phyloP scores from a whole-genome alignment of 1,140 invertebrate species.

The Colletes latitarsis region DNA sequence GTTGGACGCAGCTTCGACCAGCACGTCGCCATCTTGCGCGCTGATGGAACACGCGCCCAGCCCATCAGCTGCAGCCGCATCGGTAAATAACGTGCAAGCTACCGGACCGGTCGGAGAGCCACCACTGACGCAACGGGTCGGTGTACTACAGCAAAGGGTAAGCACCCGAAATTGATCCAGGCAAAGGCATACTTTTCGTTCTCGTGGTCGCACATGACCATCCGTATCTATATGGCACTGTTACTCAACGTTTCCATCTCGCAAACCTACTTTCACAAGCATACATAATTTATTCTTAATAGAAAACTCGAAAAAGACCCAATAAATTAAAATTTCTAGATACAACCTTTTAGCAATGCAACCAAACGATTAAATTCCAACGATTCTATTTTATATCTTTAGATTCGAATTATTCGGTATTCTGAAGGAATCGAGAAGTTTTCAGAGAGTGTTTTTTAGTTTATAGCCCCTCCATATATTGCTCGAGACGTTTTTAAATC shows the following conservation, averaged over 20 bases:
- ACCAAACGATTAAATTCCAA: too few relatives aligned
- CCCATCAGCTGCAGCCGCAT: constrained; percentile 83
- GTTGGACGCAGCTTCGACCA: constrained; percentile 83
- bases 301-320: too few relatives aligned
- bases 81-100: constrained; percentile 78
- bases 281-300: too few relatives aligned
- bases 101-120: constrained; percentile 80
- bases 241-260: background rate
- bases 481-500: too few relatives aligned
- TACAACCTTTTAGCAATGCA: too few relatives aligned
- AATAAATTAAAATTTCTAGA: too few relatives aligned
- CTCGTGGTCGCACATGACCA: background rate
- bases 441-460: too few relatives aligned
- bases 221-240: constrained; percentile 21
- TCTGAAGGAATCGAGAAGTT: too few relatives aligned
- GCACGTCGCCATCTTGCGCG: constrained; percentile 82
- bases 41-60: constrained; percentile 79
- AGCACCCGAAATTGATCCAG: constrained; percentile 81
- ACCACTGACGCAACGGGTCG: constrained; percentile 83
- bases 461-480: too few relatives aligned
- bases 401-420: too few relatives aligned
- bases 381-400: too few relatives aligned
- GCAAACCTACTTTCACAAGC: too few relatives aligned
- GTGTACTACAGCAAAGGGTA: constrained; percentile 93
- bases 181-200: constrained; percentile 72